Evolutionary conservation across 2,888 invertebrate genomes (phyloP), one percentile per base, ranked within the genome.

Genomic region (Troilus luridus): DNA sequence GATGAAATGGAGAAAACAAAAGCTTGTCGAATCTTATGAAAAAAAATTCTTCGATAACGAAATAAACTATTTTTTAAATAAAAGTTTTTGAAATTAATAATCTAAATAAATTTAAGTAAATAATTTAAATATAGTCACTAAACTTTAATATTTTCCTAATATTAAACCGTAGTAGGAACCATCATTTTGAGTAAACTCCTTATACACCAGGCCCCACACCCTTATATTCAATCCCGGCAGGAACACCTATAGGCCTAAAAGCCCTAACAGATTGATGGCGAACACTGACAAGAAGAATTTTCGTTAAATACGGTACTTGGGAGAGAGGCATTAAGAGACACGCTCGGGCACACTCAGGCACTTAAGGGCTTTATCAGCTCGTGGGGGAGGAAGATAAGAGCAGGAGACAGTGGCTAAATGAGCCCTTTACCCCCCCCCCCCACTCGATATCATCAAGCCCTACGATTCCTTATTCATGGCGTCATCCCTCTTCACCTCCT

Each of bases 401-500:
- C 0, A 21, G 81, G 14, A 81, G 85, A 85, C 85, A 85, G 85
- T 9, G 21, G n/a, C 56, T 85, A 85, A 85, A 85, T 85, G 85
- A 85, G 85, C 56, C 41, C 41, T 41, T 41, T 41, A 41, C 41
- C 56, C 5, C 11, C 27, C 27, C 11, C 14, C 27, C 77, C 77
- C 77, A 21, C 56, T 85, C 85, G 85, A 85, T 85, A 85, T 85
- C 85, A 85, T 58, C 85, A 56, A 56, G 11, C 11, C 85, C 14
- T 58, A 85, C 85, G 54, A 85, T 85, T 85, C 85, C 85, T 85
- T 85, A 85, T 85, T 85, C 85, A 85, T 85, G 56, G 85, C 85
- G 56, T n/a, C 85, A 85, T 85, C 85, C 56, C 56, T 85, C 58
- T 85, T 85, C 54, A 54, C 81, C 77, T 41, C 41, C 41, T 24